A percentile compares a stretch with the other conserved stretches of the same genome.
These are phyloP conservation scores for Phyllostomus hastatus DNA, from an alignment of 2,113 vertebrate species.

Conservation along the genomic window DNA sequence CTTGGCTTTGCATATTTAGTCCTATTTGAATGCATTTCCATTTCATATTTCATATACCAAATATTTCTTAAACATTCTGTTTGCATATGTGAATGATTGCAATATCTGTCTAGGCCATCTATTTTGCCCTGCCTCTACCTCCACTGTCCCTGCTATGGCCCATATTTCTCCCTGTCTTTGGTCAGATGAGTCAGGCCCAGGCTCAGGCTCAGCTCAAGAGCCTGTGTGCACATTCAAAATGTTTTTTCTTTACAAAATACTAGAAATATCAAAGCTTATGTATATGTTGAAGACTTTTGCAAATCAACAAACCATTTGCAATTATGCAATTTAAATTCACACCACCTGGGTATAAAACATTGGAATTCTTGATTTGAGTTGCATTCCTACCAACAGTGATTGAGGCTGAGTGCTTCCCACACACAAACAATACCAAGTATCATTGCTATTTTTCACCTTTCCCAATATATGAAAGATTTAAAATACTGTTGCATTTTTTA, in stretches of 20 bases:
- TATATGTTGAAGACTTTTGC: not conserved
- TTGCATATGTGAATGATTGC: not conserved
- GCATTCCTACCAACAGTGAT: not conserved
- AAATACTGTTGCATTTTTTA: not conserved
- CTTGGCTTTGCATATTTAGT: not conserved
- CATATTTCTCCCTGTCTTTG: not conserved
- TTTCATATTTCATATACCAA: not conserved
- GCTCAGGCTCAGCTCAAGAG: not conserved
- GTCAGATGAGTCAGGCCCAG: not conserved
- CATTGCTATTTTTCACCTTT: not conserved
- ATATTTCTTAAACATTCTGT: not conserved
- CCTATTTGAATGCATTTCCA: not conserved
- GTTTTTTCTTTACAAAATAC: not conserved
- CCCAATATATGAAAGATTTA: not conserved
- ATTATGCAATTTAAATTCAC: not conserved
- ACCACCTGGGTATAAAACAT: not conserved
- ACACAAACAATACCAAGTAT: not conserved
- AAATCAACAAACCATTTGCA: not conserved
- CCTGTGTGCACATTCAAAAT: not conserved
- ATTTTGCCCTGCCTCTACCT: not conserved
- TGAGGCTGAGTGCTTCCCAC: not conserved
- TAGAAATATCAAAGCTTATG: not conserved
- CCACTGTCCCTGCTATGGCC: not conserved
- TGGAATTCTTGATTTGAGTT: not conserved
- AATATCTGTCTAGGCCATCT: not conserved